Conservation (phyloP, 92 coral and sea anemone species). For the Epizoanthus scotinus region DNA sequence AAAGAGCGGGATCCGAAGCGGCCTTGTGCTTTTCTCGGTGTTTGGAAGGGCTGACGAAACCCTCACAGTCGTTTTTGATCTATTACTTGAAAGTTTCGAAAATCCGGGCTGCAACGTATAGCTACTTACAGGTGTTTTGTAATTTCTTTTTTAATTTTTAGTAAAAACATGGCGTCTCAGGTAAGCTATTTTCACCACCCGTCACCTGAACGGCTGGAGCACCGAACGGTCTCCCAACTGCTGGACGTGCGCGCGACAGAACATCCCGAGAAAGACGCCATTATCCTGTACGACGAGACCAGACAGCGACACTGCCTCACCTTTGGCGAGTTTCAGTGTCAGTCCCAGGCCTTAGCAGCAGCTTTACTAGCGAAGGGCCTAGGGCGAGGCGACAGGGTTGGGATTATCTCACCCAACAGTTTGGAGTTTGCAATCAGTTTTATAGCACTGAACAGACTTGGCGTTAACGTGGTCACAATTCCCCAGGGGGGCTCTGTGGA, state of each 20-base stretch:
- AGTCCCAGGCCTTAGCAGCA: constrained; percentile 51
- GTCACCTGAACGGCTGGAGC: constrained; percentile 20
- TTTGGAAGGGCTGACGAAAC: too few relatives aligned
- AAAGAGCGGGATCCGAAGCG: too few relatives aligned
- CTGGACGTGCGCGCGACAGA: constrained; percentile 38
- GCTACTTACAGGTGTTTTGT: too few relatives aligned
- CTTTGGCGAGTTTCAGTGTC: constrained; percentile 40
- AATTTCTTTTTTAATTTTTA: too few relatives aligned
- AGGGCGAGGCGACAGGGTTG: constrained; percentile 52
- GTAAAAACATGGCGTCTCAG: too few relatives aligned
- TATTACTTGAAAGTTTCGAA: too few relatives aligned
- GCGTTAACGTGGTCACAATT: constrained; percentile 33
- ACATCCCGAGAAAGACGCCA: constrained; percentile 45
- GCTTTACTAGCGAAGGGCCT: constrained; percentile 41
- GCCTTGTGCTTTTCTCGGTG: too few relatives aligned
- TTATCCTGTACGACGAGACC: constrained; percentile 48
- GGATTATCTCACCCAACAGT: constrained; percentile 40
- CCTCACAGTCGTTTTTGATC: too few relatives aligned
- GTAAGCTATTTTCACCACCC: constrained; percentile 57
- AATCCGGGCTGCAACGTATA: too few relatives aligned
- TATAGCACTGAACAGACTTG: constrained; percentile 57
- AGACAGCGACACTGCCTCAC: constrained; percentile 31
- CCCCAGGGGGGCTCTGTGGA: neutral
- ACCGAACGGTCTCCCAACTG: constrained; percentile 48
- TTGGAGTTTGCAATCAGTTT: constrained; percentile 43